These are phyloP conservation scores for Cyanoderma ruficeps DNA, from an alignment of 2,113 vertebrate genomes.

Conservation along the genomic window DNA sequence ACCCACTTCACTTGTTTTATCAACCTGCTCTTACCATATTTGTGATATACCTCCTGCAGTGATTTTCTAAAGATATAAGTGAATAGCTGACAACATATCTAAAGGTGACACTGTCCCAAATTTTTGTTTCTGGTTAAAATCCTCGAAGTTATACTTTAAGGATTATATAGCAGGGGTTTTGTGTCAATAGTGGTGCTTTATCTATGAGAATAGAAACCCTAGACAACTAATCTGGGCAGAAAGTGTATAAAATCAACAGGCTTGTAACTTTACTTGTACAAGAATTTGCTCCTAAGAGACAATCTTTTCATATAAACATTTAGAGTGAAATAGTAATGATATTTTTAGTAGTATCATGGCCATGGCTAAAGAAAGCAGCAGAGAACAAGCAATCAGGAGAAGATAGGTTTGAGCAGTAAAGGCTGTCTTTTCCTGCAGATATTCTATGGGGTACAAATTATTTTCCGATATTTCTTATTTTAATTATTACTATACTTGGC, in stretches of 20 bases:
- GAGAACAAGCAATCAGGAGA: background rate
- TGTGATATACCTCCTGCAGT: background rate
- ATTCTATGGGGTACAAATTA: background rate
- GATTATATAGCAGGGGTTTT: background rate
- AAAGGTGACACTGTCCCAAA: background rate
- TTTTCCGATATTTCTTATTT: background rate
- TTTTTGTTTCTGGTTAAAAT: background rate
- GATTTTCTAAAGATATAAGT: background rate
- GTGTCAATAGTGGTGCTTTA: background rate
- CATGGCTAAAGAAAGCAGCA: background rate
- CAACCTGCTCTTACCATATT: background rate
- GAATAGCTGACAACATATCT: background rate
- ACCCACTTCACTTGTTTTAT: background rate
- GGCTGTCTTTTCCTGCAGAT: background rate
- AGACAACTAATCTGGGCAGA: background rate
- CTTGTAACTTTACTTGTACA: background rate
- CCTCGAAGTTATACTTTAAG: background rate
- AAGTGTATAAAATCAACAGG: background rate
- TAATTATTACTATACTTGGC: background rate
- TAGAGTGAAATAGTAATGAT: background rate
- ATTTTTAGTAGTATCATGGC: background rate
- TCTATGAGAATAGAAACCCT: background rate
- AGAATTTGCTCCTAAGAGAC: background rate
- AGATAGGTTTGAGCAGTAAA: background rate
- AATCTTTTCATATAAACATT: background rate